phyloP scores from a whole-genome alignment of 2,113 vertebrate species.

The Narcine bancroftii region DNA sequence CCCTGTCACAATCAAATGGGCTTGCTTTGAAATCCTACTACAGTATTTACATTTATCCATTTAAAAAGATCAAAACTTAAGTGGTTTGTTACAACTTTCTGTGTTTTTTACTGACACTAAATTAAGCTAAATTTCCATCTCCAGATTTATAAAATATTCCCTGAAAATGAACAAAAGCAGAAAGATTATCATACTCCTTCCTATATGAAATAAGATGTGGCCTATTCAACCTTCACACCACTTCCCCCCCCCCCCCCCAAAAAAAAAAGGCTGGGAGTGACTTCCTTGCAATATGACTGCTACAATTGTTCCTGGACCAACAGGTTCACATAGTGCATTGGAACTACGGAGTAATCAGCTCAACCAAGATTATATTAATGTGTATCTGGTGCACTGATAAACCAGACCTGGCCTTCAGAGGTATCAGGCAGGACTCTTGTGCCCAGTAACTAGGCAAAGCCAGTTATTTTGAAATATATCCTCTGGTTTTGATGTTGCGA shows the following conservation, averaged over 20 bases:
- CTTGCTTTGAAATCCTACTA: background rate
- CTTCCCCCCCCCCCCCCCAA: too few species aligned
- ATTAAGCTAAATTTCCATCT: background rate
- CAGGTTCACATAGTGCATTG: too few species aligned
- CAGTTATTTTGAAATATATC: background rate
- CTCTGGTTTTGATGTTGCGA: background rate
- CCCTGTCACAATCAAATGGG: background rate
- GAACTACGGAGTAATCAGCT: background rate
- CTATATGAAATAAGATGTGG: too few species aligned
- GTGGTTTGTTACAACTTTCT: background rate
- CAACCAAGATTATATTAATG: background rate
- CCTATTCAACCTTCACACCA: too few species aligned
- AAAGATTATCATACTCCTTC: too few species aligned
- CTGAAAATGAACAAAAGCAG: too few species aligned
- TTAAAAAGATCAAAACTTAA: background rate
- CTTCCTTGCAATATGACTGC: too few species aligned
- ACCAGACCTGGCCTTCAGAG: background rate
- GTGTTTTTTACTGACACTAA: background rate
- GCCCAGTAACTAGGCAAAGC: background rate
- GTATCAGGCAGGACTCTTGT: background rate
- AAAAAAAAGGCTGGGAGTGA: too few species aligned
- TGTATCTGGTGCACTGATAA: background rate
- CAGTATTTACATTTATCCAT: background rate
- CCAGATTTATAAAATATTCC: background rate
- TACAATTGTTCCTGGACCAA: background rate